Conservation (phyloP, 2,113 vertebrate species). For the Hippocampus comes region DNA sequence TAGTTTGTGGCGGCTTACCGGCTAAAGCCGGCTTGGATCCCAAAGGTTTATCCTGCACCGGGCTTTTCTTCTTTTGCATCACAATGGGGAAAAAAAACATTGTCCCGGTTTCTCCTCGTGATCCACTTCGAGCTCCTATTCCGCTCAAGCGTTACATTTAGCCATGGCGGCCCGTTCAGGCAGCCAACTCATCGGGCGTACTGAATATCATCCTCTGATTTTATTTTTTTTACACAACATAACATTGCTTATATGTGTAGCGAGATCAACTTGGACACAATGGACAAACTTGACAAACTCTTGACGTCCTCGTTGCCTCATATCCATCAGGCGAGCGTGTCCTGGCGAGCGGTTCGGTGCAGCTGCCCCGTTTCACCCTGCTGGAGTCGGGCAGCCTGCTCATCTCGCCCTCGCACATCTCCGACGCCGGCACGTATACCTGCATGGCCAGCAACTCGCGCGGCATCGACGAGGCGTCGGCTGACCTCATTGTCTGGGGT, state of each 20-base stretch:
- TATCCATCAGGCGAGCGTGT: conserved; percentile 81
- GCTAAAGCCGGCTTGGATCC: conserved; percentile 51
- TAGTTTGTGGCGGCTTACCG: conserved; percentile 43
- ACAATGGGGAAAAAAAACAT: conserved; percentile 17
- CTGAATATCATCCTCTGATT: no score
- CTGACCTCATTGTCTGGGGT: conserved; percentile 93
- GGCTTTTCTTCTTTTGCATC: conserved; percentile 37
- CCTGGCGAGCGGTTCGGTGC: conserved; percentile 91
- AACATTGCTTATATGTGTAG: no score
- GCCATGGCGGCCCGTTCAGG: not conserved
- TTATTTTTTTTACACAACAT: no score
- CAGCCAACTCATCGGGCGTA: not conserved
- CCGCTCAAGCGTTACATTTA: not conserved
- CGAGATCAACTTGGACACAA: no score
- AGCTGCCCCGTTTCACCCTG: conserved; percentile 90
- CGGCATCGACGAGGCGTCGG: conserved; percentile 87
- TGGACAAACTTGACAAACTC: not conserved
- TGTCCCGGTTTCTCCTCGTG: conserved; percentile 19
- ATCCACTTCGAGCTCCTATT: conserved; percentile 8
- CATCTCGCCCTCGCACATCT: conserved; percentile 85
- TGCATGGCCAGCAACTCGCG: conserved; percentile 95
- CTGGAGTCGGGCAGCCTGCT: conserved; percentile 94
- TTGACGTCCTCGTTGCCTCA: not conserved
- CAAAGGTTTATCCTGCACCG: conserved; percentile 28
- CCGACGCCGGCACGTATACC: conserved; percentile 86